These are phyloP conservation scores for Lepisosteus osseus DNA, from an alignment of 2,113 vertebrate species.

Conservation along the genomic window DNA sequence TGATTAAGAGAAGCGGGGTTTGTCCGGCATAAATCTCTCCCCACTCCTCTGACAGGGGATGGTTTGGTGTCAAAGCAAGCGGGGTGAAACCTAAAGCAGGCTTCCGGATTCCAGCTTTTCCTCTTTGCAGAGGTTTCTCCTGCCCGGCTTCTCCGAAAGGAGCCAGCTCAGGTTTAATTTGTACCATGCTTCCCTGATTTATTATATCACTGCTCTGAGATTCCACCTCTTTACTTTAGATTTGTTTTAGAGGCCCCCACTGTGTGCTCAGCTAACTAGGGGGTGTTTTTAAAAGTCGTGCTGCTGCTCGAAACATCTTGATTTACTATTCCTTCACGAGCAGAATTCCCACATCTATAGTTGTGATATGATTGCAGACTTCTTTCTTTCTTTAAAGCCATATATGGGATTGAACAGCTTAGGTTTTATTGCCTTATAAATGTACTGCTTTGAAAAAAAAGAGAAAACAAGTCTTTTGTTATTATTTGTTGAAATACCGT, in stretches of 20 bases:
- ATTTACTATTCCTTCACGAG: not conserved
- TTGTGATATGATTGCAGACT: no score
- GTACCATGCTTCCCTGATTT: conserved; percentile 58
- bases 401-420: no score
- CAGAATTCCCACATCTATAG: no score
- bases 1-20: conserved; percentile 33
- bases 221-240: not conserved
- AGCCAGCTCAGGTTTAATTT: conserved; percentile 65
- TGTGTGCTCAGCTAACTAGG: not conserved
- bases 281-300: not conserved
- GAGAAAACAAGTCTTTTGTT: no score
- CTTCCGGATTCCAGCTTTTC: conserved; percentile 70
- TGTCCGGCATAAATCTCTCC: conserved; percentile 44
- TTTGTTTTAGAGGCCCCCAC: not conserved
- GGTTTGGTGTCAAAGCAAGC: conserved; percentile 52
- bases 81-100: conserved; percentile 57
- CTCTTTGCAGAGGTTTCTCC: conserved; percentile 42
- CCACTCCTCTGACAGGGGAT: conserved; percentile 50
- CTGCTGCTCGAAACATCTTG: not conserved
- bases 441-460: no score
- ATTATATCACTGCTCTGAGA: conserved; percentile 45
- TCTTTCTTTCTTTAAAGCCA: no score
- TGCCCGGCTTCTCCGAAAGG: conserved; percentile 28
- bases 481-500: no score
- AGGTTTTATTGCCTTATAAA: no score